Conservation (phyloP, 2,888 invertebrate genomes). For the Coleophora flavipennella region DNA sequence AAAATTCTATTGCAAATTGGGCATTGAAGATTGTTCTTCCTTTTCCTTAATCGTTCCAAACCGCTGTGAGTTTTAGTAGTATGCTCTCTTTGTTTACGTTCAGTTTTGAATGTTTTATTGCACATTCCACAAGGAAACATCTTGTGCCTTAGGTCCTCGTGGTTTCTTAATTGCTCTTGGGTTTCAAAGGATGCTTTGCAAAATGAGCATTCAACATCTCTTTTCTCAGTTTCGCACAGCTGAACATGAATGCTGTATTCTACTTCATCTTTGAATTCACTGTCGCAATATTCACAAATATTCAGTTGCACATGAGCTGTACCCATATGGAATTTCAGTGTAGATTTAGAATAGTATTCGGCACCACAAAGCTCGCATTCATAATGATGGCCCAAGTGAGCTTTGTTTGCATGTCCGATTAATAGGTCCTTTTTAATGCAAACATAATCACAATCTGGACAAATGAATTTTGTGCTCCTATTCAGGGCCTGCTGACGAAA, state of each 20-base stretch:
- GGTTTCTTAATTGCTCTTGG: slow-evolving; percentile 17
- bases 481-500: slow-evolving; percentile 34
- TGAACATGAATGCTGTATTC: slow-evolving; percentile 24
- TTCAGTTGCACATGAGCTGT: slow-evolving; percentile 31
- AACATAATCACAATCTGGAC: slow-evolving; percentile 38
- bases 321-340: slow-evolving; percentile 32
- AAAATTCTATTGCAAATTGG: slow-evolving; percentile 34
- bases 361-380: slow-evolving; percentile 35
- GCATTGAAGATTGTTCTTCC: slow-evolving; percentile 16
- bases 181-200: slow-evolving; percentile 35
- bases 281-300: slow-evolving; percentile 36
- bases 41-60: slow-evolving; percentile 17
- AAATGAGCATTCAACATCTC: slow-evolving; percentile 22
- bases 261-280: slow-evolving; percentile 24
- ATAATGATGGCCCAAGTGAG: slow-evolving; percentile 40
- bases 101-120: slow-evolving; percentile 28
- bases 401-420: slow-evolving; percentile 37
- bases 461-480: slow-evolving; percentile 27
- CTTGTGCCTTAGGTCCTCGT: slow-evolving; percentile 15
- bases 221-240: slow-evolving; percentile 22
- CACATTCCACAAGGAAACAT: slow-evolving; percentile 32
- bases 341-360: slow-evolving; percentile 39
- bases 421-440: slow-evolving; percentile 36
- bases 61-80: slow-evolving; percentile 30
- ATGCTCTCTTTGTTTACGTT: slow-evolving; percentile 29